Conservation (phyloP, 2,797 vertebrate genomes). For the Myotis planiceps region DNA sequence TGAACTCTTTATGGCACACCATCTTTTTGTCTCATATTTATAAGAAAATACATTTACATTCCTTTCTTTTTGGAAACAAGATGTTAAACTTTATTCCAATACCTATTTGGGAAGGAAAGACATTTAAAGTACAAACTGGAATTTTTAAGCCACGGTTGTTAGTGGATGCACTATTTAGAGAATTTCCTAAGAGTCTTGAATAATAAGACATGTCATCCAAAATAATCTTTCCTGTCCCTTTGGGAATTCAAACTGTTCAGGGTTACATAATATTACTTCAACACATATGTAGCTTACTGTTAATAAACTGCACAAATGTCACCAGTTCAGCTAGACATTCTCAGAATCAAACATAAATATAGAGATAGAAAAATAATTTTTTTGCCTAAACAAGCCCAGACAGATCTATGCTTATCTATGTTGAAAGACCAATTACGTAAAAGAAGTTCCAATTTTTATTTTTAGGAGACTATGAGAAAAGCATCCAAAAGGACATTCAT, state of each 20-base stretch:
- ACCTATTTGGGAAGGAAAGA: background rate
- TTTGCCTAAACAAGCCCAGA: conserved; percentile 73
- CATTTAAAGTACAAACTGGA: background rate
- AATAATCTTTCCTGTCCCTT: conserved; percentile 38
- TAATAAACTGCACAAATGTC: conserved; percentile 75
- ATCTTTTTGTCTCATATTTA: background rate
- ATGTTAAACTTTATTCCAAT: background rate
- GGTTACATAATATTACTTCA: conserved; percentile 52
- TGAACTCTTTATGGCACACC: background rate
- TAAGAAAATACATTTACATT: background rate
- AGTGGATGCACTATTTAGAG: conserved; percentile 21
- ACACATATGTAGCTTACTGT: conserved; percentile 52
- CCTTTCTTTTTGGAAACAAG: background rate
- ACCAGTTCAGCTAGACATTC: conserved; percentile 74
- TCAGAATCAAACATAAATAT: conserved; percentile 77
- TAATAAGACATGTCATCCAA: conserved; percentile 52
- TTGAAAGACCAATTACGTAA: conserved; percentile 75
- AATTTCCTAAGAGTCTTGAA: conserved; percentile 59
- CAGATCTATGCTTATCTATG: conserved; percentile 74
- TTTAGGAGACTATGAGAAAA: conserved; percentile 77
- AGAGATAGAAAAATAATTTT: conserved; percentile 77
- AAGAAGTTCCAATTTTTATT: conserved; percentile 76
- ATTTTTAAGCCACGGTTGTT: background rate
- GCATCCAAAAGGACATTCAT: conserved; percentile 36
- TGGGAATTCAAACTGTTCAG: conserved; percentile 58